Base-by-base conservation (phyloP, 2,113 vertebrate genomes). In the Corvus hawaiiensis region DNA sequence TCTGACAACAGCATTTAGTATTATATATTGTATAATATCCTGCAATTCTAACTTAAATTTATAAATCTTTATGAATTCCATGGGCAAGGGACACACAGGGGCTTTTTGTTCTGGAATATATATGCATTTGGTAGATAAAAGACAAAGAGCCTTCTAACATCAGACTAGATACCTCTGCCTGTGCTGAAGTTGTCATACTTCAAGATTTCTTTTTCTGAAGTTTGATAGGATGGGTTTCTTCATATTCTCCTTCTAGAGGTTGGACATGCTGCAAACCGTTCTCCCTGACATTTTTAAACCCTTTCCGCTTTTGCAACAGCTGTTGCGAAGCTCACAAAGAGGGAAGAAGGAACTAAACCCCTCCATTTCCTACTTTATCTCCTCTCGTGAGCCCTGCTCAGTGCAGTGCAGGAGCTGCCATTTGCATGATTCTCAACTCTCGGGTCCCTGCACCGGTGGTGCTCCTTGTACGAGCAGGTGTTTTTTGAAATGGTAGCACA, bases 1-100 rank as follows among this genome's bases (percentile, higher is more conserved):
- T 87, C 55, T 75, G 51, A 81, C 67, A 77, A 54, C 39, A 82
- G 32, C 26, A 37, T 93, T 89, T 81, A 90, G 58, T 54, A 69
- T 49, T 84, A 62, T 12, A 71, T 46, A 49, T 59, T 63, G 26
- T 33, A 63, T 63, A 67, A 63, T 78, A 78, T 56, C 72, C 41
- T 90, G 35, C 78, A 67, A 84, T n/a, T 86, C 33, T 59, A 89
- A 52, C 67, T 86, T 90, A 52, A 32, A 43, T 84, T 64, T 92
- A 77, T 66, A 82, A 19, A 55, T 64, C 66, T 90, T 55, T 51
- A 44, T 76, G n/a, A 78, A 72, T 74, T 95, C 61, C 26, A 61
- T 16, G 32, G 30, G 33, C 7, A 3, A 68, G 37, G 46, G 66
- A 76, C n/a, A 44, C 28, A 54, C 9, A 32, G 30, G 46, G 22